These are phyloP conservation scores for Polylopha cassiicola DNA, from an alignment of 2,888 invertebrate species.

Conservation along the genomic window DNA sequence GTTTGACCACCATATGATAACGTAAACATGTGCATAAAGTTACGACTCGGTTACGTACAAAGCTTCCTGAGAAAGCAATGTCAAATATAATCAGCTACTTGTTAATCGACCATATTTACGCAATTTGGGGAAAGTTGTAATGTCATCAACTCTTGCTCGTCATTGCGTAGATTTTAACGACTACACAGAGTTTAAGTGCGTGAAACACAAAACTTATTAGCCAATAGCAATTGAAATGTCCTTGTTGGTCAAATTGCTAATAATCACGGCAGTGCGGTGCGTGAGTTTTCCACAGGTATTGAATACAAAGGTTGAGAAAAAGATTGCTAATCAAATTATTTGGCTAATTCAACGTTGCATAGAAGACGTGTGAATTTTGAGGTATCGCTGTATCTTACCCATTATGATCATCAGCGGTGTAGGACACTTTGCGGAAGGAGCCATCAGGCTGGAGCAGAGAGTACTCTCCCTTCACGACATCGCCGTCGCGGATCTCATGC, in stretches of 20 bases:
- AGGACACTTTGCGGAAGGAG: conserved; percentile 78
- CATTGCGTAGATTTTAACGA: conserved; percentile 20
- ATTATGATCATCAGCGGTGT: conserved; percentile 77
- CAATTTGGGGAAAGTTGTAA: conserved; percentile 50
- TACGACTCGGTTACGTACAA: conserved; percentile 39
- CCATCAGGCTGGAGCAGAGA: conserved; percentile 79
- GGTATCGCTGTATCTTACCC: conserved; percentile 68
- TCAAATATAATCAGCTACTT: conserved; percentile 31
- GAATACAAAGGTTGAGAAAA: conserved; percentile 16
- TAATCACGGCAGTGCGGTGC: no score
- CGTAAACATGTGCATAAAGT: conserved; percentile 40
- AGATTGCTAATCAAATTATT: conserved; percentile 15
- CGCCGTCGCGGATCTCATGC: conserved; percentile 77
- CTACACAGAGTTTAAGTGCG: conserved; percentile 13
- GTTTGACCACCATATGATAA: conserved; percentile 63
- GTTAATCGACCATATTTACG: conserved; percentile 39
- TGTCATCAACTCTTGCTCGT: conserved; percentile 30
- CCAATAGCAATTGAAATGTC: conserved; percentile 15
- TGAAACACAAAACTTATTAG: conserved; percentile 10
- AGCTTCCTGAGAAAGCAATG: conserved; percentile 41
- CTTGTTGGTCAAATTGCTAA: conserved; percentile 18
- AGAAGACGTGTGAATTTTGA: conserved; percentile 22
- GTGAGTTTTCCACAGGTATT: conserved; percentile 9
- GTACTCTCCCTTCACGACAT: conserved; percentile 81
- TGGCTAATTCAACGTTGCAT: conserved; percentile 5